Base-by-base conservation (phyloP, 1,140 invertebrate species). In the Penaeus chinensis region DNA sequence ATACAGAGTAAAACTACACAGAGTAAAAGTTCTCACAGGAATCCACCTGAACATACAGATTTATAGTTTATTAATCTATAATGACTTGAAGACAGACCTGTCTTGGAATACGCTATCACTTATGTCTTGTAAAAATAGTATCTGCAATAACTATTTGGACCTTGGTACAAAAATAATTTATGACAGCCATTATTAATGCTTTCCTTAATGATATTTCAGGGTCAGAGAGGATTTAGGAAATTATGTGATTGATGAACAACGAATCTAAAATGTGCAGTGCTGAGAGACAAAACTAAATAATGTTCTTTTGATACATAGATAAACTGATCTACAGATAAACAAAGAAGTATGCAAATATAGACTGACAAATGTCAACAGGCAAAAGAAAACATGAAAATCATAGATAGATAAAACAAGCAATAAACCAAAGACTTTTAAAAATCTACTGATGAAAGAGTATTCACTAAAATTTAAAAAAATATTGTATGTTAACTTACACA, bases 401-500 rank as follows among this genome's bases (percentile, higher is more conserved):
- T 80, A 10, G 5, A 80, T 32, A 80, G 11, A 62, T 63, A 62
- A n/a, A 76, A n/a, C 24, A 62, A 4, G 22, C n/a, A 61, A 62
- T 61, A 22, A 27, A 27, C n/a, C 18, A 65, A 81, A 63, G 60
- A 81, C 16, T 74, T 16, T 37, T 74, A 32, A 24, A 32, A 82
- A 83, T 24, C 18, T 37, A 24, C 24, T 10, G 16, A 69, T 32
- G 19, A 20, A 66, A 62, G 0, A 78, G 10, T 47, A 69, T 16
- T 69, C 3, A 20, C 32, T 54, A 88, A 63, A 61, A 42, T 13
- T 42, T 27, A 24, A 71, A 37, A 37, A 19, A 42, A 54, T 19
- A 71, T 76, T 47, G 7, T 24, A 27, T 54, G 22, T 37, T 60
- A 91, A 96, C 95, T 96, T 95, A 96, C 96, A 96, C 96, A 91